phyloP scores from a whole-genome alignment of 2,113 vertebrate species.

The Myocastor coypus region DNA sequence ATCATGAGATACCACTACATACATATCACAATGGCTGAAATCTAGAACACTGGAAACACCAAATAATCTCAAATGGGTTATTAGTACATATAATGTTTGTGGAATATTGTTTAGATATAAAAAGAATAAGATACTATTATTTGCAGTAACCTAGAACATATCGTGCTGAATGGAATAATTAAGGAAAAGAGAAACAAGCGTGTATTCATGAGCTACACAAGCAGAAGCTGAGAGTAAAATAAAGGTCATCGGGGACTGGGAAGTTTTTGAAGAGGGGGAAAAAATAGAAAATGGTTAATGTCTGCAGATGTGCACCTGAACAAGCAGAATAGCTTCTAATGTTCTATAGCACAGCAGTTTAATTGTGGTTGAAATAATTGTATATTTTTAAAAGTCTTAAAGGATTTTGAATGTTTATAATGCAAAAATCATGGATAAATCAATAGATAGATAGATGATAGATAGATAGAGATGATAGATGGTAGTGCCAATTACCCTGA shows the following conservation, averaged over 20 bases:
- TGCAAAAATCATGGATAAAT: not conserved
- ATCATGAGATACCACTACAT: not conserved
- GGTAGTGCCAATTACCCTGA: not conserved
- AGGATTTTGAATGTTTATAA: not conserved
- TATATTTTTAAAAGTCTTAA: not conserved
- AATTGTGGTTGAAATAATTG: not conserved
- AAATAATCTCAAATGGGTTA: not conserved
- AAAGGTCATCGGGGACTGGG: not conserved
- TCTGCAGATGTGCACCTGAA: not conserved
- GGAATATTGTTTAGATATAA: not conserved
- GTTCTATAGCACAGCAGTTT: not conserved
- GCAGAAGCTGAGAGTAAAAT: not conserved
- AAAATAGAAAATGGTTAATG: not conserved
- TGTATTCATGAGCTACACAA: not conserved
- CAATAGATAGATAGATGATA: no score
- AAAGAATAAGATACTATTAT: not conserved
- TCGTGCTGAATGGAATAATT: not conserved
- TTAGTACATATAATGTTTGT: not conserved
- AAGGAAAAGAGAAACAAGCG: not conserved
- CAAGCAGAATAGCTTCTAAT: not conserved
- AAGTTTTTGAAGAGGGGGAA: not conserved
- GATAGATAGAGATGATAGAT: no score
- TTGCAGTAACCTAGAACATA: not conserved
- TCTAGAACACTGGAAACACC: not conserved
- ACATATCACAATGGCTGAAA: slow-evolving; percentile 7